Evolutionary conservation across 2,888 invertebrate genomes (phyloP).

Genomic region (Erynnis tages): DNA sequence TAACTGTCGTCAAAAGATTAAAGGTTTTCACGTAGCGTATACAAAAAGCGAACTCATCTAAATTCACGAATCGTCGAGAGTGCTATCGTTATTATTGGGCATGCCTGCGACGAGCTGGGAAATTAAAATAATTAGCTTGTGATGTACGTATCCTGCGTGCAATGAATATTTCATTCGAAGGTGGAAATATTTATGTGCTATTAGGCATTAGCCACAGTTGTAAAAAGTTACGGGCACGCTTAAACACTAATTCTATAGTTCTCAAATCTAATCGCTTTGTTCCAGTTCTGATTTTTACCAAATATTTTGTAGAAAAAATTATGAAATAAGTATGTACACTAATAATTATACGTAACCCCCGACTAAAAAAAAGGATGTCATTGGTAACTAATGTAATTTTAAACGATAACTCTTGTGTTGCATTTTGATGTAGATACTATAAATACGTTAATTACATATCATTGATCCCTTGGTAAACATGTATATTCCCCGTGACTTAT

Average conservation of each 20-base stretch:
- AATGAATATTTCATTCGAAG: conserved; percentile 37
- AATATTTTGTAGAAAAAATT: no score
- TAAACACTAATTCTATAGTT: no score
- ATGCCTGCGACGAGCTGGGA: conserved; percentile 59
- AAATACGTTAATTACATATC: neutral
- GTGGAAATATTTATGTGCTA: conserved; percentile 27
- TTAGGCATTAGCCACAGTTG: no score
- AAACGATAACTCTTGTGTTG: no score
- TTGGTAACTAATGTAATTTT: no score
- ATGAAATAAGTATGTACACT: no score
- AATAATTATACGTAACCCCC: no score
- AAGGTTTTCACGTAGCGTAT: neutral
- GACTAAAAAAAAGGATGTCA: no score
- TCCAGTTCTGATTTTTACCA: no score
- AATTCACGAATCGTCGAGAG: conserved; percentile 56
- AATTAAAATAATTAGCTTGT: conserved; percentile 72
- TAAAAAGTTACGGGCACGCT: no score
- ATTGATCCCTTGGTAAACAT: neutral
- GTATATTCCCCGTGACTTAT: conserved; percentile 3
- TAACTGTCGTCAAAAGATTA: neutral
- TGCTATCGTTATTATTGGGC: conserved; percentile 59
- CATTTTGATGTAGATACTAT: no score
- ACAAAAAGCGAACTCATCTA: conserved; percentile 47
- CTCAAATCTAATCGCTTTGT: no score
- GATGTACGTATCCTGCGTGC: conserved; percentile 49